Evolutionary conservation across 2,113 vertebrate species (phyloP).

Genomic region (human (Homo sapiens)): GRCh38 chr5:103110501-103111000

Average conservation of each 20-base stretch:
- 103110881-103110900: neutral
- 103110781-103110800: neutral
- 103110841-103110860: neutral
- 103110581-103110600: neutral
- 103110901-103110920: neutral
- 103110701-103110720: neutral
- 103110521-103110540: neutral
- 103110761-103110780: neutral
- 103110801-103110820: neutral
- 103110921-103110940: neutral
- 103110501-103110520: neutral
- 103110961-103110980: neutral
- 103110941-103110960: neutral
- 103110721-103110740: neutral
- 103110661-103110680: neutral
- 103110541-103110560: neutral
- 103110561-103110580: neutral
- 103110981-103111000: neutral
- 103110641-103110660: neutral
- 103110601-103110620: neutral
- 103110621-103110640: neutral
- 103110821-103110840: neutral
- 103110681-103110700: neutral
- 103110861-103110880: neutral
- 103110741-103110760: neutral